Conservation (phyloP, 2,113 vertebrate genomes). For the Dicentrarchus labrax region DNA sequence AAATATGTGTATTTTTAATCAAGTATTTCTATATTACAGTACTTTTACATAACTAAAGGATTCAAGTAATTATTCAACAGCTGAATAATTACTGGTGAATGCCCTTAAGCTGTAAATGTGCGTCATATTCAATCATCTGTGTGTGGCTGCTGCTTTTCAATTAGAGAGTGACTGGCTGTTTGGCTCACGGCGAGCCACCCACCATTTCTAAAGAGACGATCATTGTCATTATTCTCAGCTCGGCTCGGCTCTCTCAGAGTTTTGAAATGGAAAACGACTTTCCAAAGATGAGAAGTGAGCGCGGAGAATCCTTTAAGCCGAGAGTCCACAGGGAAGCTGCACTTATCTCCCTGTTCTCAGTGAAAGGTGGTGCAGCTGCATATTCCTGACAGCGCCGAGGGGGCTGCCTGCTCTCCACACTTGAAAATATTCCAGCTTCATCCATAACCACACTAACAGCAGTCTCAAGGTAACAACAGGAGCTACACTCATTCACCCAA, state of each 20-base stretch:
- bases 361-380: constrained; percentile 1
- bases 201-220: neutral
- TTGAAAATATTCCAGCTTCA: neutral
- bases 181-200: neutral
- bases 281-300: constrained; percentile 16
- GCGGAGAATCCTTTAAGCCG: constrained; percentile 10
- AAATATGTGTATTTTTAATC: neutral
- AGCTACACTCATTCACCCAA: neutral
- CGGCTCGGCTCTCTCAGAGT: neutral
- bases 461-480: neutral
- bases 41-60: neutral
- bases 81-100: neutral
- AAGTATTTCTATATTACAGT: neutral
- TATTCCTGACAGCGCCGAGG: neutral
- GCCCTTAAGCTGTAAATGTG: neutral
- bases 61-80: neutral
- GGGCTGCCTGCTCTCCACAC: neutral
- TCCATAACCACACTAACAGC: neutral
- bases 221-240: neutral
- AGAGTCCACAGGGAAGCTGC: constrained; percentile 21
- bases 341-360: constrained; percentile 29
- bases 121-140: neutral
- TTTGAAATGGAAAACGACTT: constrained; percentile 40
- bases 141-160: neutral
- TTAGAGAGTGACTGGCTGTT: neutral